phyloP scores from a whole-genome alignment of 2,797 vertebrate genomes.

The Cacajao melanocephalus region DNA sequence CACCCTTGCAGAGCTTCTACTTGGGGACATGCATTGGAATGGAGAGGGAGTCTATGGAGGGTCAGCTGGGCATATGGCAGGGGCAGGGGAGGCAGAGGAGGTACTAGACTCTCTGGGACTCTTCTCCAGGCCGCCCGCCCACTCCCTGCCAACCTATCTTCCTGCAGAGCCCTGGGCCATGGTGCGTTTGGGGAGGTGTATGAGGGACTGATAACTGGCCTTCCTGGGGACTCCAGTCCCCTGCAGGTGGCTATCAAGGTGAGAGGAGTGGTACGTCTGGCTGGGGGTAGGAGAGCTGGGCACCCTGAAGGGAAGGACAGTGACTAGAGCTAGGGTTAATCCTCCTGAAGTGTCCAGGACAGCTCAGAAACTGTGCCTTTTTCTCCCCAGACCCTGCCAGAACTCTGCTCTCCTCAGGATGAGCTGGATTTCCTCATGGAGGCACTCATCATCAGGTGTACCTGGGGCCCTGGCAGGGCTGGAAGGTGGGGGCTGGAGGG shows the following conservation, averaged over 20 bases:
- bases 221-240: constrained; percentile 89
- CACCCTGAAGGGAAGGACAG: background rate
- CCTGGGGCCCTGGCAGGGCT: background rate
- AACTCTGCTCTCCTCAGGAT: constrained; percentile 95
- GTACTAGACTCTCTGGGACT: background rate
- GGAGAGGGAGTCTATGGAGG: background rate
- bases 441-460: constrained; percentile 95
- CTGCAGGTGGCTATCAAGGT: constrained; percentile 97
- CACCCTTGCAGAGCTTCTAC: background rate
- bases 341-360: background rate
- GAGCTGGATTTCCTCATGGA: constrained; percentile 97
- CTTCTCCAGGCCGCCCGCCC: background rate
- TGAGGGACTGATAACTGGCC: constrained; percentile 92
- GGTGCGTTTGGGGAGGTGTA: constrained; percentile 96
- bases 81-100: background rate
- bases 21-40: background rate
- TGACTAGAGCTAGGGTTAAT: background rate
- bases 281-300: background rate
- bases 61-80: background rate
- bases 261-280: constrained; percentile 46
- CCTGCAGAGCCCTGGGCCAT: constrained; percentile 91
- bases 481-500: background rate
- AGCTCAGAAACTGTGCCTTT: background rate
- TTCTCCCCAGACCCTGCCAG: constrained; percentile 90
- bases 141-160: background rate